Percentiles rank a stretch among this genome's conserved stretches.
These are phyloP conservation scores for Hemichromis elongatus DNA, from an alignment of 2,113 vertebrate genomes.

Conservation along the genomic window DNA sequence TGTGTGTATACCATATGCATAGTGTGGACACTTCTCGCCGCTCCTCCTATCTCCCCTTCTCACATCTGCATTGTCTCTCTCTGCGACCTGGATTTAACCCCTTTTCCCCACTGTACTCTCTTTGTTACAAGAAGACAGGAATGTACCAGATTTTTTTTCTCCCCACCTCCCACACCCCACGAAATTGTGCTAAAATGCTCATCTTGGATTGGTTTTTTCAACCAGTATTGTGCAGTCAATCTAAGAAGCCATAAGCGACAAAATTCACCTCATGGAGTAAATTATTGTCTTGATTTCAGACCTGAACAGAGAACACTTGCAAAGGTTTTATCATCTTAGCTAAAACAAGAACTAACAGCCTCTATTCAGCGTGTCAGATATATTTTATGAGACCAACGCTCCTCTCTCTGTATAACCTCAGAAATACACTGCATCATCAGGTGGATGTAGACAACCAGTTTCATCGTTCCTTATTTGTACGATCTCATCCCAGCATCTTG, in stretches of 20 bases:
- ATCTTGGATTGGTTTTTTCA: slow-evolving; percentile 17
- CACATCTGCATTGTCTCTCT: slow-evolving; percentile 71
- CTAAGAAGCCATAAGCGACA: neutral
- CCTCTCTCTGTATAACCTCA: slow-evolving; percentile 14
- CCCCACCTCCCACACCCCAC: neutral
- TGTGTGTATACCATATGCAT: slow-evolving; percentile 67
- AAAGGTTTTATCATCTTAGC: slow-evolving; percentile 65
- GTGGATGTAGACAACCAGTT: slow-evolving; percentile 72
- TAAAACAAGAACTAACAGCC: slow-evolving; percentile 33
- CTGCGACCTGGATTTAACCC: slow-evolving; percentile 35
- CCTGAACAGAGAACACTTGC: slow-evolving; percentile 51
- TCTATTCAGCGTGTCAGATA: neutral
- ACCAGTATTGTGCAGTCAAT: slow-evolving; percentile 7
- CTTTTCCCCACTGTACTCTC: slow-evolving; percentile 16
- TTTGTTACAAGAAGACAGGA: slow-evolving; percentile 28
- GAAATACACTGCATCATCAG: slow-evolving; percentile 63
- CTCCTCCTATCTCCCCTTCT: slow-evolving; percentile 54
- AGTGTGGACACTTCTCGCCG: slow-evolving; percentile 52
- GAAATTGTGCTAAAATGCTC: slow-evolving; percentile 20
- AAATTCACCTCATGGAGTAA: slow-evolving; percentile 19
- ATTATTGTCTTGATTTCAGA: slow-evolving; percentile 12
- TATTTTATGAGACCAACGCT: neutral
- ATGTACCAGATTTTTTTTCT: neutral
- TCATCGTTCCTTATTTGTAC: slow-evolving; percentile 50
- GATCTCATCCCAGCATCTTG: slow-evolving; percentile 53